phyloP scores from a whole-genome alignment of 1,140 invertebrate genomes.

The Andricus grossulariae region DNA sequence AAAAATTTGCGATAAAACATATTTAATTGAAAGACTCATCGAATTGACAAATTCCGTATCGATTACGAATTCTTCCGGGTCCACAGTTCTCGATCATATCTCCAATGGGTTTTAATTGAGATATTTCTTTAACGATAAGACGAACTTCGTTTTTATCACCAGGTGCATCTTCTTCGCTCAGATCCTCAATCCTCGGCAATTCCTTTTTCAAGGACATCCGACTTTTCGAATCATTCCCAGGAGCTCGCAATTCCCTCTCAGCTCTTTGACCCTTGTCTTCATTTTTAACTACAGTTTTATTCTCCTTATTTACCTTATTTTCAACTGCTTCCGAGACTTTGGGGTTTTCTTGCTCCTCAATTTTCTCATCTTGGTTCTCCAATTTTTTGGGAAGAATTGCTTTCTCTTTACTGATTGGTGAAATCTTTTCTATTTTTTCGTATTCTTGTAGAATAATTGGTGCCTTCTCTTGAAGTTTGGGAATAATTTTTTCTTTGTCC shows the following conservation, averaged over 20 bases:
- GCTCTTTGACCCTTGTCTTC: not conserved
- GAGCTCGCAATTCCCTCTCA: not conserved
- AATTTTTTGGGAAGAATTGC: too few species aligned
- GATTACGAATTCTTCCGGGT: conserved; percentile 65
- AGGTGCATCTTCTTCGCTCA: conserved; percentile 33
- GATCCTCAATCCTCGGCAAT: conserved; percentile 32
- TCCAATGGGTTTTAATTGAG: conserved; percentile 61
- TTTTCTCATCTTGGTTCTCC: too few species aligned
- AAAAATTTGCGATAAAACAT: conserved; percentile 31
- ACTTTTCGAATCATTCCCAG: conserved; percentile 9
- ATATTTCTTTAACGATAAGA: not conserved
- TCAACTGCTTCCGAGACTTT: not conserved
- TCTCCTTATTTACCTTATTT: not conserved
- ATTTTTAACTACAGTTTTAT: not conserved
- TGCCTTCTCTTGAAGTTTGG: too few species aligned
- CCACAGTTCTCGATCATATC: conserved; percentile 69
- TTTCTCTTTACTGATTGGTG: too few species aligned
- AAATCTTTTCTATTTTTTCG: too few species aligned
- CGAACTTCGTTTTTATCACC: conserved; percentile 29
- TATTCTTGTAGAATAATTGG: too few species aligned
- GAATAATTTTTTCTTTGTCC: too few species aligned
- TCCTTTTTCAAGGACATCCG: conserved; percentile 51
- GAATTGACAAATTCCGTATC: conserved; percentile 59
- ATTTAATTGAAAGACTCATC: conserved; percentile 40
- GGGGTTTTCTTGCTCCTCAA: not conserved